These are phyloP conservation scores for Phthorimaea operculella DNA, from an alignment of 1,140 invertebrate genomes.

Conservation along the genomic window DNA sequence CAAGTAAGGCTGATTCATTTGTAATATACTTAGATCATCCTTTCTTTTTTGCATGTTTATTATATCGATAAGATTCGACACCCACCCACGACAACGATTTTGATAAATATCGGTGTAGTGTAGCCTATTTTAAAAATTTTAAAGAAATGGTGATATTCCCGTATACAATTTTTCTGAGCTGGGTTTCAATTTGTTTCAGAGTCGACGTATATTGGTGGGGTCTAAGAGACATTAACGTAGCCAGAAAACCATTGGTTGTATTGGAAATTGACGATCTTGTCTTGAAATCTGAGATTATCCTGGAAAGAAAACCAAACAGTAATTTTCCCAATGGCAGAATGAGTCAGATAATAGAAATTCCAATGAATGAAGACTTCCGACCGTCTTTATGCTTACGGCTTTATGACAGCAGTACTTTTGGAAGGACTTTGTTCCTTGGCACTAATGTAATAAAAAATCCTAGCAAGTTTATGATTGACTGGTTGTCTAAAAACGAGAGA, in stretches of 20 bases:
- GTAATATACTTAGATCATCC: too few relatives aligned
- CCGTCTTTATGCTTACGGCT: constrained; percentile 69
- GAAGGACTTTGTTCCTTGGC: constrained; percentile 68
- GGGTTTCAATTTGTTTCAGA: constrained; percentile 31
- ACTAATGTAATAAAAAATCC: constrained; percentile 57
- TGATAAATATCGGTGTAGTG: too few relatives aligned
- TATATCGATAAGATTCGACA: too few relatives aligned
- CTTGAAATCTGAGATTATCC: constrained; percentile 69
- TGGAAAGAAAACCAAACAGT: constrained; percentile 59
- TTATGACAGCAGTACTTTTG: constrained; percentile 72
- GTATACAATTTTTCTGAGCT: too few relatives aligned
- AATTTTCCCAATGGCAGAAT: constrained; percentile 59
- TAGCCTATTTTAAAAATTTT: too few relatives aligned
- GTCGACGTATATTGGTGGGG: constrained; percentile 75
- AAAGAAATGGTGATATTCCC: too few relatives aligned
- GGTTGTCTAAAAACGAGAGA: constrained; percentile 37
- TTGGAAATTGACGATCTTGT: constrained; percentile 67
- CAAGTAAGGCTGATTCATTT: constrained; percentile 46
- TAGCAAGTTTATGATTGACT: constrained; percentile 46
- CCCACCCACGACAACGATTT: too few relatives aligned
- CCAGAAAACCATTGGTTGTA: constrained; percentile 67
- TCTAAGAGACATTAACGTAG: constrained; percentile 66
- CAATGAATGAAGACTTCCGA: constrained; percentile 57
- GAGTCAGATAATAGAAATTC: constrained; percentile 59
- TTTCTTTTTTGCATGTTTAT: too few relatives aligned